Conservation (phyloP, 1,140 invertebrate species). For the Harpegnathos saltator region DNA sequence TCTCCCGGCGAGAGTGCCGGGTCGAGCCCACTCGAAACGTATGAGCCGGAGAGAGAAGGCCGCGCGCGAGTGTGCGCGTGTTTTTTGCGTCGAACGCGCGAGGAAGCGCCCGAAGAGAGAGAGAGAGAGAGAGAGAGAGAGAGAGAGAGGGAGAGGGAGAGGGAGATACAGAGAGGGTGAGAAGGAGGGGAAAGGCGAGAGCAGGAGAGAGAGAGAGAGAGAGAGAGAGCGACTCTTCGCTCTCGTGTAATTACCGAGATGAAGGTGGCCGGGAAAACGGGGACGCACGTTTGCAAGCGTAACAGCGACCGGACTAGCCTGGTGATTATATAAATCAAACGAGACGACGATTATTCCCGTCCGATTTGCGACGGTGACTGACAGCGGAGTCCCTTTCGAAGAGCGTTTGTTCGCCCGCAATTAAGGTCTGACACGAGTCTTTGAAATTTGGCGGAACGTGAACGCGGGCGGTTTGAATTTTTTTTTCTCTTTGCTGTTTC, state of each 20-base stretch:
- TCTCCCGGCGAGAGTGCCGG: background rate
- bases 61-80: background rate
- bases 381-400: background rate
- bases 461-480: background rate
- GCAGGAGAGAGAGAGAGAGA: background rate
- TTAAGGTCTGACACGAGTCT: background rate
- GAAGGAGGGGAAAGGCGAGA: background rate
- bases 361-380: background rate
- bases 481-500: no score
- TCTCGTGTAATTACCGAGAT: conserved; percentile 46
- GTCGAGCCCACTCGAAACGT: conserved; percentile 53
- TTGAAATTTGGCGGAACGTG: conserved; percentile 32
- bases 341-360: conserved; percentile 36
- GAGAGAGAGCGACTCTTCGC: conserved; percentile 2
- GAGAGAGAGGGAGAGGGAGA: background rate
- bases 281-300: background rate
- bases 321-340: conserved; percentile 41
- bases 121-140: background rate
- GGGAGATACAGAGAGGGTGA: background rate
- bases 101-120: conserved; percentile 1
- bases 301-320: background rate
- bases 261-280: conserved; percentile 31
- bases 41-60: conserved; percentile 33
- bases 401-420: background rate
- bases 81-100: conserved; percentile 22